Conservation (phyloP, 2,797 vertebrate species). For the Threskiornis aethiopicus region DNA sequence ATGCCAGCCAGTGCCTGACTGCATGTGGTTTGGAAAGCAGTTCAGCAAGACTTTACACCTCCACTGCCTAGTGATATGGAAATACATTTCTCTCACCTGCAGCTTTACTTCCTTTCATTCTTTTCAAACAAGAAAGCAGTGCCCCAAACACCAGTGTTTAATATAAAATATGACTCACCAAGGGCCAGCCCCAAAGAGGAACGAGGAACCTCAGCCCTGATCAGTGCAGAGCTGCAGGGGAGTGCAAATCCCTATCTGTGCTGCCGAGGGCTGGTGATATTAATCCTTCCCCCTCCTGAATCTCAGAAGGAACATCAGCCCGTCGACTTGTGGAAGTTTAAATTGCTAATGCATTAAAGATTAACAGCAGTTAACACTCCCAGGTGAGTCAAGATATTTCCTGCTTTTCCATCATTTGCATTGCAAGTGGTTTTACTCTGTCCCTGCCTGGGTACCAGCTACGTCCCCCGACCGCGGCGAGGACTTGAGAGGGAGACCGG, state of each 20-base stretch:
- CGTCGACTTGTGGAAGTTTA: rapidly evolving
- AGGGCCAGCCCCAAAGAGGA: not conserved
- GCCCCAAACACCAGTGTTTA: not conserved
- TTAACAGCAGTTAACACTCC: not conserved
- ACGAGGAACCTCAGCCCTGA: not conserved
- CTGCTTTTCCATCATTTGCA: not conserved
- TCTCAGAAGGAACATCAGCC: not conserved
- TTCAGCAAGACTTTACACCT: not conserved
- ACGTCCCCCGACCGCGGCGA: rapidly evolving
- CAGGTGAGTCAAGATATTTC: not conserved
- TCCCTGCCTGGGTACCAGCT: not conserved
- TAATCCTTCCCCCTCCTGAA: not conserved
- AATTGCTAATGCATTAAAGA: not conserved
- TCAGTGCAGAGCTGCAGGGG: rapidly evolving
- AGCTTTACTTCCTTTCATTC: not conserved
- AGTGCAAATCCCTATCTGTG: rapidly evolving
- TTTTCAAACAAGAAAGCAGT: rapidly evolving
- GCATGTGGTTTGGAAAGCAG: not conserved
- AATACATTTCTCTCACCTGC: not conserved
- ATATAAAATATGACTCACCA: rapidly evolving
- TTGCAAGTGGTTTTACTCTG: not conserved
- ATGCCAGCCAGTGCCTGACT: not conserved
- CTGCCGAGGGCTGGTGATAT: not conserved
- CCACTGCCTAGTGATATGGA: not conserved
- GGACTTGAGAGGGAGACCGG: rapidly evolving